Base-by-base conservation (phyloP, 2,113 vertebrate genomes). In the Pyrgilauda ruficollis region DNA sequence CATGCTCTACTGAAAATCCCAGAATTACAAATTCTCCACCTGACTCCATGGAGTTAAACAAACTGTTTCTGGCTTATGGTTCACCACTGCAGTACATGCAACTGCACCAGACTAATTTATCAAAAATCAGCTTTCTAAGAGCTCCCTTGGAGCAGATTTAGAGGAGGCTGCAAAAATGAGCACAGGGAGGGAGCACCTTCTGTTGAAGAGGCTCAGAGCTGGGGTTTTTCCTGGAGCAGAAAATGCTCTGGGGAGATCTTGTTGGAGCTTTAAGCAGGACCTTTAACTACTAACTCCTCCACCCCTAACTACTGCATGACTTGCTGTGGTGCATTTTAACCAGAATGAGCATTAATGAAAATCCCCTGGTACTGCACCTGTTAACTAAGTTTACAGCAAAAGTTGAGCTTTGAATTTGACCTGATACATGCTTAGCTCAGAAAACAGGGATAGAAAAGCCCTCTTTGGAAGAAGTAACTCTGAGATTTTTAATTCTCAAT, bases 1-100 rank as follows among this genome's bases (percentile, higher is more conserved):
- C 2, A 1, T 46, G 3, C 7, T 43, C 0, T 5, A 3, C 3
- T 31, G 31, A 5, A 17, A 0, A 4, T 30, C 15, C 16, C 9
- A 16, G 9, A 18, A 21, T 4, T 31, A 19, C 5, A 17, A 9
- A 15, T 8, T 28, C 0, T 83, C 37, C 0, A 2, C 9, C 11
- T 58, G 4, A 5, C 8, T 64, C 26, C 3, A 1, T 1, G 2
- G 15, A 13, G 2, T 56, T 55, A 4, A 11, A 15, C 27, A 35
- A 14, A 20, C 9, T 41, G 5, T 1, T 15, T 46, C 16, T 61
- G 30, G 6, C 2, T 63, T 41, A 4, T 2, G 7, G 13, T 64
- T 47, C 2, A 2, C 4, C 66, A 13, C 28, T 66, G 33, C 13
- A 64, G 19, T 12, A 63, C 15, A 5, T 37, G 15, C 11, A 84